These are phyloP conservation scores for Bombyx mandarina DNA, from an alignment of 1,140 invertebrate species.

Conservation along the genomic window DNA sequence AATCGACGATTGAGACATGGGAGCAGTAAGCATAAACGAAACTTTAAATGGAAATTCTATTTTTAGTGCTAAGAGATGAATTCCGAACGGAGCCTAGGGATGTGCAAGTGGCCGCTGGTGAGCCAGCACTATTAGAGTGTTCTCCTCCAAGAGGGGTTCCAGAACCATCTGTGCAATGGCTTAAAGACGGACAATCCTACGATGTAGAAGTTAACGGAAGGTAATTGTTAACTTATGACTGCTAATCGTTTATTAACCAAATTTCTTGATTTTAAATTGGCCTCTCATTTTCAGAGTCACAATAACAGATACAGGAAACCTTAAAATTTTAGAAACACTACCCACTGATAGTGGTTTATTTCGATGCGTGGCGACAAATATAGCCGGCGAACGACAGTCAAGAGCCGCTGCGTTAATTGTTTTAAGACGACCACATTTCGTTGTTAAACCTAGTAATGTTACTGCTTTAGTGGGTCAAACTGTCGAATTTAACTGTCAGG, in stretches of 20 bases:
- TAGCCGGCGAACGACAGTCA: constrained; percentile 87
- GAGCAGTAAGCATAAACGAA: not conserved
- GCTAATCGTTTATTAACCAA: not conserved
- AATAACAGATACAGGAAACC: constrained; percentile 82
- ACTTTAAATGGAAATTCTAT: constrained; percentile 3
- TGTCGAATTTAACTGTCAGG: constrained; percentile 69
- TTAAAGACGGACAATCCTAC: constrained; percentile 84
- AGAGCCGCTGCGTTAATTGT: constrained; percentile 83
- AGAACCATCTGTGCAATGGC: constrained; percentile 85
- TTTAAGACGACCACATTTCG: constrained; percentile 67
- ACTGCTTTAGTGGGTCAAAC: constrained; percentile 64
- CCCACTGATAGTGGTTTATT: constrained; percentile 89
- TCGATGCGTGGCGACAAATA: constrained; percentile 88
- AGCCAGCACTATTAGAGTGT: constrained; percentile 87
- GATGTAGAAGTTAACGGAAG: constrained; percentile 75
- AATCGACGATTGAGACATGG: no score
- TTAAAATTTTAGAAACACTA: constrained; percentile 87
- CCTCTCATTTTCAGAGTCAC: constrained; percentile 45
- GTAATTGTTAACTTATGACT: constrained; percentile 20
- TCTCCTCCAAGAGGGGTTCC: constrained; percentile 87
- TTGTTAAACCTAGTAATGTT: constrained; percentile 60
- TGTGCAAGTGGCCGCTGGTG: constrained; percentile 83
- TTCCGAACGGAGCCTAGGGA: constrained; percentile 85
- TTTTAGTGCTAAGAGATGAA: constrained; percentile 76
- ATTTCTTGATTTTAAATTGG: not conserved